Percentiles rank a stretch among this genome's conserved stretches.
phyloP scores from a whole-genome alignment of 2,797 vertebrate species.

The Chlorospingus flavigularis region DNA sequence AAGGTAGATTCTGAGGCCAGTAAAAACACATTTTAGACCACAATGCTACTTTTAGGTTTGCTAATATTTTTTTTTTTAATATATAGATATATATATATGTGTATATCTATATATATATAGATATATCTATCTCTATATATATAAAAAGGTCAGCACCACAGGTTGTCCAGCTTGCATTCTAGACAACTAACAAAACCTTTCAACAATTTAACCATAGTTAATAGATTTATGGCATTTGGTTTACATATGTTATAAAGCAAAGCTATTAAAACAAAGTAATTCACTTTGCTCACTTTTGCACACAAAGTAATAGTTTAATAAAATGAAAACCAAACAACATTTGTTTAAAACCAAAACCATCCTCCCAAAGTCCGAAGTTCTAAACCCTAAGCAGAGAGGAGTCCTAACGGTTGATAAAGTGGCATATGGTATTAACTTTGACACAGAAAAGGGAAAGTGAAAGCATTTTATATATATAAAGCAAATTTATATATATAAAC shows the following conservation, averaged over 20 bases:
- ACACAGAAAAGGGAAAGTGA: conserved; percentile 75
- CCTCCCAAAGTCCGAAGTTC: conserved; percentile 22
- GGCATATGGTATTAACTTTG: conserved; percentile 65
- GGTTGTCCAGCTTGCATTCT: conserved; percentile 64
- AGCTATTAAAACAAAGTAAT: conserved; percentile 71
- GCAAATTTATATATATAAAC: conserved; percentile 75
- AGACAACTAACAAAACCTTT: conserved; percentile 72
- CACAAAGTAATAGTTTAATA: conserved; percentile 55
- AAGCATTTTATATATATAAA: conserved; percentile 77
- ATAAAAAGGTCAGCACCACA: conserved; percentile 80
- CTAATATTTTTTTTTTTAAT: conserved; percentile 4
- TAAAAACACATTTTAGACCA: conserved; percentile 77
- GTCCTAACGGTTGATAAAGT: conserved; percentile 60
- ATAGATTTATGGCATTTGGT: conserved; percentile 81
- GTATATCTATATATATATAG: neutral
- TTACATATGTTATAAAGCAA: conserved; percentile 74
- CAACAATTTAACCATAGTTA: conserved; percentile 73
- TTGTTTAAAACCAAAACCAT: conserved; percentile 64
- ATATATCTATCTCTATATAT: conserved; percentile 59
- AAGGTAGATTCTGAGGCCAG: conserved; percentile 80
- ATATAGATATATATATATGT: neutral
- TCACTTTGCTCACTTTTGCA: conserved; percentile 76
- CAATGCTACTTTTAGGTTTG: conserved; percentile 77
- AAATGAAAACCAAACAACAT: conserved; percentile 70
- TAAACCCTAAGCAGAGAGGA: conserved; percentile 60